A percentile compares a stretch with the other conserved stretches of the same genome.
Evolutionary conservation across 1,140 invertebrate genomes (phyloP).

Genomic region (Pentalonia nigronervosa): DNA sequence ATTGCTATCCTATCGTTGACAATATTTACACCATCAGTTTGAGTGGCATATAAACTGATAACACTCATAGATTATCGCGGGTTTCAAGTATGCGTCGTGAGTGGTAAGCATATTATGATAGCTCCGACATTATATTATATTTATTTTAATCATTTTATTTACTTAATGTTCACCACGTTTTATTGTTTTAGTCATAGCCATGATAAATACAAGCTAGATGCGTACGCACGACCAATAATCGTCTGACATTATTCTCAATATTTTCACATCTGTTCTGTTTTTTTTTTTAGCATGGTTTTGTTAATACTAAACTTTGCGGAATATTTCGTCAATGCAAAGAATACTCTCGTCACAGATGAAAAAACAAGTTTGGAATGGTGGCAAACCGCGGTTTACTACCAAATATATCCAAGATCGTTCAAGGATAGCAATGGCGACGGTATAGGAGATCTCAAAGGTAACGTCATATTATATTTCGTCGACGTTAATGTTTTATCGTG

Average conservation of each 20-base stretch:
- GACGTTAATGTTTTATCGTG: background rate
- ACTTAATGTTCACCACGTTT: background rate
- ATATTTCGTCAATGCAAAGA: background rate
- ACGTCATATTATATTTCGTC: background rate
- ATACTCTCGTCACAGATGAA: background rate
- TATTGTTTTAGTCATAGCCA: background rate
- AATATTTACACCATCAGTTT: background rate
- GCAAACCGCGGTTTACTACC: slow-evolving; percentile 66
- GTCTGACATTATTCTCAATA: background rate
- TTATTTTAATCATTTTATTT: background rate
- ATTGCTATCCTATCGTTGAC: background rate
- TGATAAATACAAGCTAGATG: background rate
- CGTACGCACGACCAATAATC: background rate
- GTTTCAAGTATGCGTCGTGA: background rate
- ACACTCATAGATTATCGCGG: background rate
- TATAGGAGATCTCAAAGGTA: slow-evolving; percentile 66
- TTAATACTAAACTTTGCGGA: background rate
- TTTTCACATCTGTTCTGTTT: background rate
- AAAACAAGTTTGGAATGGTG: slow-evolving; percentile 44
- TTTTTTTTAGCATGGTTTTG: background rate
- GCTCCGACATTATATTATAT: background rate
- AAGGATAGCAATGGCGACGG: slow-evolving; percentile 65
- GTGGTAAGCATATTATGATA: background rate
- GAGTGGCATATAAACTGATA: background rate
- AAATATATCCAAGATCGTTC: slow-evolving; percentile 65